Evolutionary conservation across 2,113 vertebrate genomes (phyloP).

Genomic region (Poecilia latipinna): DNA sequence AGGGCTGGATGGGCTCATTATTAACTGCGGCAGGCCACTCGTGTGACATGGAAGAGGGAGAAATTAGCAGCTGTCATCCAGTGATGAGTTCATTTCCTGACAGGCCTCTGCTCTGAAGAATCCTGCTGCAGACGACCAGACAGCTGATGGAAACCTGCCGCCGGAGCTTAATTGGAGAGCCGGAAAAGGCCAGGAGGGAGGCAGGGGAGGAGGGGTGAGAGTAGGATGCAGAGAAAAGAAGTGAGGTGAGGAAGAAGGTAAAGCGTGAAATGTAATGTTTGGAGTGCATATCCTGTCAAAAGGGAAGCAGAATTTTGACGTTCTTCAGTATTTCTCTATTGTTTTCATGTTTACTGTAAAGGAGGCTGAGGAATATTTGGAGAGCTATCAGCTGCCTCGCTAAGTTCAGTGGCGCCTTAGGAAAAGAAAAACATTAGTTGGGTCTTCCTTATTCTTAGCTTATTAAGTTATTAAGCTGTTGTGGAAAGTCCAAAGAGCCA

Average conservation of each 20-base stretch:
- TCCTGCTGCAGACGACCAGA: slow-evolving; percentile 68
- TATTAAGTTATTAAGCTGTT: too few relatives aligned
- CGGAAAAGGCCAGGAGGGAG: slow-evolving; percentile 79
- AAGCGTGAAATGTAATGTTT: not conserved
- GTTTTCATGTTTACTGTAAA: not conserved
- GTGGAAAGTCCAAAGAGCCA: too few relatives aligned
- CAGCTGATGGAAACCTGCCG: slow-evolving; percentile 91
- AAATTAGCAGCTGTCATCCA: slow-evolving; percentile 98
- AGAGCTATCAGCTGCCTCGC: not conserved
- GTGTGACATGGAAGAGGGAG: slow-evolving; percentile 93
- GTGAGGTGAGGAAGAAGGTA: slow-evolving; percentile 8
- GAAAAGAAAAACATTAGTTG: not conserved
- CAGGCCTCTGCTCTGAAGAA: slow-evolving; percentile 80
- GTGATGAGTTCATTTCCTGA: slow-evolving; percentile 99
- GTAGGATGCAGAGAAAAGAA: slow-evolving; percentile 25
- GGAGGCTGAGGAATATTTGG: too few relatives aligned
- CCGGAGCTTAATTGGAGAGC: slow-evolving; percentile 89
- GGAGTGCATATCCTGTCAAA: not conserved
- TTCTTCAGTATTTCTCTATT: not conserved
- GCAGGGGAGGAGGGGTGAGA: slow-evolving; percentile 49
- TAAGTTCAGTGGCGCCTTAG: not conserved
- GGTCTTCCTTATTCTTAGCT: not conserved
- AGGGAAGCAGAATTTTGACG: not conserved
- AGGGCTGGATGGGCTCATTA: slow-evolving; percentile 92
- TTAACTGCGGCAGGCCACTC: slow-evolving; percentile 92